Evolutionary conservation across 2,888 invertebrate species (phyloP).

Genomic region (Abrostola triplasia): DNA sequence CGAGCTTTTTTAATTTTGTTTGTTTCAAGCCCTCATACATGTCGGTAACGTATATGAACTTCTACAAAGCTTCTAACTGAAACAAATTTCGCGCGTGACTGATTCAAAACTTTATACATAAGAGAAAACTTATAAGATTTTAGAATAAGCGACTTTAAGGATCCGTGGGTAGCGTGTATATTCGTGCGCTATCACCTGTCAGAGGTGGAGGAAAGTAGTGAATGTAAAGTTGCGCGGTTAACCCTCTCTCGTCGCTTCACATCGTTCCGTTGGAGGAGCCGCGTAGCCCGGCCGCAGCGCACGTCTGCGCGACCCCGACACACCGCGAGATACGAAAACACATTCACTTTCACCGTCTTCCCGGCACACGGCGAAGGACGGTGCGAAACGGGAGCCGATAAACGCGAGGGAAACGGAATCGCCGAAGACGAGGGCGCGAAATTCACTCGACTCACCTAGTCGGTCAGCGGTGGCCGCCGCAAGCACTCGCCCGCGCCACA

Average conservation of each 20-base stretch:
- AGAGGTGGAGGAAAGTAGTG: conserved; percentile 67
- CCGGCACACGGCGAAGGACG: conserved; percentile 74
- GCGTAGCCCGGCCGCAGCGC: conserved; percentile 52
- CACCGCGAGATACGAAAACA: conserved; percentile 70
- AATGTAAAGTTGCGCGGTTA: conserved; percentile 79
- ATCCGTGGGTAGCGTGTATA: conserved; percentile 60
- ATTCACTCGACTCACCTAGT: conserved; percentile 83
- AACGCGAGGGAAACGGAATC: conserved; percentile 78
- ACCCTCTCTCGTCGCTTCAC: conserved; percentile 72
- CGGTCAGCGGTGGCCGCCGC: conserved; percentile 83
- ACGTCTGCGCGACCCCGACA: conserved; percentile 71
- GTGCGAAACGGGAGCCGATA: conserved; percentile 80
- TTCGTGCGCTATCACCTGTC: conserved; percentile 69
- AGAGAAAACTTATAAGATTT: conserved; percentile 39
- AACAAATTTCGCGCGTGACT: conserved; percentile 63
- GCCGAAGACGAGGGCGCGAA: conserved; percentile 77
- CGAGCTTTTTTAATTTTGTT: conserved; percentile 76
- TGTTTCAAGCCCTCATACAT: conserved; percentile 61
- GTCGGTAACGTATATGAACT: conserved; percentile 50
- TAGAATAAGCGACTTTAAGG: conserved; percentile 62
- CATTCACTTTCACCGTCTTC: conserved; percentile 78
- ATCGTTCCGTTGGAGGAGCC: conserved; percentile 63
- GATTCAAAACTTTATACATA: conserved; percentile 70
- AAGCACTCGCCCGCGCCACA: conserved; percentile 76
- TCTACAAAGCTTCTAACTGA: conserved; percentile 57